These are phyloP conservation scores for Henicopernis longicauda DNA, from an alignment of 2,113 vertebrate genomes.

Conservation along the genomic window DNA sequence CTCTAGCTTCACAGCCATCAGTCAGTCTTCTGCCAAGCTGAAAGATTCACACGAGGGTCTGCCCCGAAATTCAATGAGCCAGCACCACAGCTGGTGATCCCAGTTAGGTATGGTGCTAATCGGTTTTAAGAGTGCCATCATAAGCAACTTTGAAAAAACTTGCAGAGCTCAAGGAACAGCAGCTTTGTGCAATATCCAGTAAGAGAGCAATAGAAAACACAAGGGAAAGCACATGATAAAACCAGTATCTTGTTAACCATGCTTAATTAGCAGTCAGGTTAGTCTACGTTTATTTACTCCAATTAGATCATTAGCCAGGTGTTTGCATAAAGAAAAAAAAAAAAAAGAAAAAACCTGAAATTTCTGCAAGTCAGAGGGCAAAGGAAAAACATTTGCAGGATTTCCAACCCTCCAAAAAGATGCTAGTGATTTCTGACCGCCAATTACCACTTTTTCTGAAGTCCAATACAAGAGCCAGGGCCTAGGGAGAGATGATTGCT, in stretches of 20 bases:
- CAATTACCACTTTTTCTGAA: not conserved
- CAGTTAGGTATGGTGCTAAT: not conserved
- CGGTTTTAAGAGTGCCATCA: not conserved
- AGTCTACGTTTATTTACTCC: not conserved
- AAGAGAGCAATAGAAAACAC: not conserved
- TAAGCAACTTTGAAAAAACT: not conserved
- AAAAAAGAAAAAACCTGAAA: not conserved
- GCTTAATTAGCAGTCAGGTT: not conserved
- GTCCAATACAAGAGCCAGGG: not conserved
- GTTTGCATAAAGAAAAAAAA: not conserved
- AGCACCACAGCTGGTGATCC: not conserved
- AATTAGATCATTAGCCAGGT: not conserved
- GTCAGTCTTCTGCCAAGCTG: not conserved
- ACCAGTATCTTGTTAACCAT: not conserved
- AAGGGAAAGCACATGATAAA: not conserved
- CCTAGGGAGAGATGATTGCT: not conserved
- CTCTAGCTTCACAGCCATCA: not conserved
- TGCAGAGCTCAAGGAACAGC: not conserved
- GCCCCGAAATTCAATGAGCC: rapidly evolving
- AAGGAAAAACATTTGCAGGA: not conserved
- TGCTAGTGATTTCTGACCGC: not conserved
- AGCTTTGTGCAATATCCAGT: not conserved
- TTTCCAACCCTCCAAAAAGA: not conserved
- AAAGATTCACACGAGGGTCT: not conserved
- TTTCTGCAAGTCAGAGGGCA: not conserved